phyloP scores from a whole-genome alignment of 92 coral and sea anemone species.

The Ricordea florida region DNA sequence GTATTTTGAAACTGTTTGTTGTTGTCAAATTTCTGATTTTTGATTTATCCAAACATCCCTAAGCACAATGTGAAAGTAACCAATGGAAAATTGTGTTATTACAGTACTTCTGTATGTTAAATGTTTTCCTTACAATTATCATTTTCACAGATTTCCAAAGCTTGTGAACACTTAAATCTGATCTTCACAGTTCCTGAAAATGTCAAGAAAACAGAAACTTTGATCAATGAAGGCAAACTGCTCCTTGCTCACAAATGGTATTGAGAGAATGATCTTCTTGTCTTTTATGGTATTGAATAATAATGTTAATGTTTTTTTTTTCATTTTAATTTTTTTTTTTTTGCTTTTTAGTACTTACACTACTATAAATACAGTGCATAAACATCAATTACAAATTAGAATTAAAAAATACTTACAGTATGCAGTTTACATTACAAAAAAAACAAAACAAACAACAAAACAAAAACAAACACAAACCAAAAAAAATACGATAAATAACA shows the following conservation, averaged over 20 bases:
- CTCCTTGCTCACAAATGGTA: conserved; percentile 93
- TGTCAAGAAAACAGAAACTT: conserved; percentile 80
- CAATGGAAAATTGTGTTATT: neutral
- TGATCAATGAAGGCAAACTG: conserved; percentile 88
- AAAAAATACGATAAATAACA: too few relatives aligned
- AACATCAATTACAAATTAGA: too few relatives aligned
- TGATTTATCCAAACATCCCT: neutral
- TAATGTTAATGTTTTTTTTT: too few relatives aligned
- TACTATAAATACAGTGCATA: neutral
- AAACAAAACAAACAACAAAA: too few relatives aligned
- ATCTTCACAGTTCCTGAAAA: conserved; percentile 94
- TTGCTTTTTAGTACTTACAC: neutral
- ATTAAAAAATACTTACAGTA: too few relatives aligned
- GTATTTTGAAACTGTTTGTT: neutral
- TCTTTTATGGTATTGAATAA: too few relatives aligned
- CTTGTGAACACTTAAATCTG: conserved; percentile 93
- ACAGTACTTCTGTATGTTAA: neutral
- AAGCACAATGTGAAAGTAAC: neutral
- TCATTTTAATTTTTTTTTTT: too few relatives aligned
- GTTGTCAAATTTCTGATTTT: neutral
- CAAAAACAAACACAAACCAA: too few relatives aligned
- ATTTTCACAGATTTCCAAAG: conserved; percentile 75
- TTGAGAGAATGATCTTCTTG: neutral
- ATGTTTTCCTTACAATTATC: neutral
- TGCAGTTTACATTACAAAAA: too few relatives aligned